Evolutionary conservation across 2,113 vertebrate genomes (phyloP).

Genomic region (Drymodes brunneopygia): DNA sequence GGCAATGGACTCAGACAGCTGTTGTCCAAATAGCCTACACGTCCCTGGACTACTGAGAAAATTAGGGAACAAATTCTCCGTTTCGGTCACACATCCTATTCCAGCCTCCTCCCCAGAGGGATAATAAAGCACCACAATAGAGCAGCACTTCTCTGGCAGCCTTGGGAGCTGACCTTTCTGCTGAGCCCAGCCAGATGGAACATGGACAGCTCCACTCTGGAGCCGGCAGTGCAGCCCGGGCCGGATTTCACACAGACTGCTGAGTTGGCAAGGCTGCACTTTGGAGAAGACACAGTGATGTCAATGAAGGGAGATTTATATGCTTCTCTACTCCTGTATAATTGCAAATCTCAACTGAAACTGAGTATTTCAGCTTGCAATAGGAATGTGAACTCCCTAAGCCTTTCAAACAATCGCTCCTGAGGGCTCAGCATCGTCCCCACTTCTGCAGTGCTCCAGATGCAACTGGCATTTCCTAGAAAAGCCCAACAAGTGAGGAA

Average conservation of each 20-base stretch:
- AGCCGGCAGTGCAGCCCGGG: accelerated
- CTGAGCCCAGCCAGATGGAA: not conserved
- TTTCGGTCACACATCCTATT: not conserved
- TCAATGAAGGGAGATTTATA: not conserved
- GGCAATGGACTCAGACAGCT: not conserved
- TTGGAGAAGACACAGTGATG: not conserved
- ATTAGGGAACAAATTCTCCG: slow-evolving; percentile 4
- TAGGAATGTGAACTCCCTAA: not conserved
- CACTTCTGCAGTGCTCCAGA: not conserved
- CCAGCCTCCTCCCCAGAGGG: not conserved
- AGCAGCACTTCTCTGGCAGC: not conserved
- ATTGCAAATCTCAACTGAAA: not conserved
- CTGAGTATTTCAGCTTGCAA: not conserved
- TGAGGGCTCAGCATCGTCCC: accelerated
- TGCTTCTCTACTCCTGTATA: not conserved
- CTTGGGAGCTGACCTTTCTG: not conserved
- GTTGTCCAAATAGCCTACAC: not conserved
- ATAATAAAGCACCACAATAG: not conserved
- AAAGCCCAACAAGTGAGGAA: not conserved
- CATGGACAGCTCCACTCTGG: accelerated
- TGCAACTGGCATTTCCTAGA: accelerated
- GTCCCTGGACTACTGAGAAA: not conserved
- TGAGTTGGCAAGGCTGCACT: not conserved
- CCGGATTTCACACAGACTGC: not conserved
- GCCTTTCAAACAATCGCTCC: not conserved